Evolutionary conservation across 1,140 invertebrate genomes (phyloP).

Genomic region (Orussus abietinus): DNA sequence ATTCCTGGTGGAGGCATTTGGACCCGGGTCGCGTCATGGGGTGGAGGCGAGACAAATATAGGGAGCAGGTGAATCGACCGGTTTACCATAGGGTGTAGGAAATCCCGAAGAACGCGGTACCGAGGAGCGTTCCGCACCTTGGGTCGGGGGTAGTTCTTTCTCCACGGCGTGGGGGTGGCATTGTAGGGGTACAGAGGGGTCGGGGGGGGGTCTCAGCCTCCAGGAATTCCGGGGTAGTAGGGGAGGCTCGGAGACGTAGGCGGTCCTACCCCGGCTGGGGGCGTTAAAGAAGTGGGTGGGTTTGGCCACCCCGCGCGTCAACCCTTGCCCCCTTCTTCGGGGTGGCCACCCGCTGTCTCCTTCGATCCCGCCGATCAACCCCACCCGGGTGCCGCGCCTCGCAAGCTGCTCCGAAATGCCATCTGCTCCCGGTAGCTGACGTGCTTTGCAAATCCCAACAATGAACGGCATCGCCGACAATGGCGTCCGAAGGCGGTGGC

Average conservation of each 20-base stretch:
- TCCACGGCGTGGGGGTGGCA: slow-evolving; percentile 17
- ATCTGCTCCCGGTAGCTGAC: too few relatives aligned
- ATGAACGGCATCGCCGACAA: too few relatives aligned
- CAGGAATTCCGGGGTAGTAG: slow-evolving; percentile 46
- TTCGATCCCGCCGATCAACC: slow-evolving; percentile 44
- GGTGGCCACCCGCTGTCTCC: slow-evolving; percentile 29
- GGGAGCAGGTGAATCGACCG: slow-evolving; percentile 20
- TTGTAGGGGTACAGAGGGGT: slow-evolving; percentile 16
- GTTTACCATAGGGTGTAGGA: background rate
- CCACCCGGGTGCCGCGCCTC: slow-evolving; percentile 17
- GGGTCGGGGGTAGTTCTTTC: slow-evolving; percentile 36
- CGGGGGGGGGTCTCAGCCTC: slow-evolving; percentile 31
- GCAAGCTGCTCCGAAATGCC: background rate
- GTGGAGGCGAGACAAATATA: slow-evolving; percentile 32
- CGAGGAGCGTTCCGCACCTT: slow-evolving; percentile 30
- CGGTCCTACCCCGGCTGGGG: slow-evolving; percentile 48
- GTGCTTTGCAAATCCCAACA: too few relatives aligned
- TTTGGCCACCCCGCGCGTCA: slow-evolving; percentile 42
- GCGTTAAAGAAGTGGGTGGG: slow-evolving; percentile 50
- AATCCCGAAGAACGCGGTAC: too few relatives aligned
- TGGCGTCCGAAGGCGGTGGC: too few relatives aligned
- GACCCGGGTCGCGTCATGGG: too few relatives aligned
- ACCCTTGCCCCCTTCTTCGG: slow-evolving; percentile 36
- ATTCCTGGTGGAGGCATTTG: too few relatives aligned
- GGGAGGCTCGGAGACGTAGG: slow-evolving; percentile 48